Conservation (phyloP, 2,113 vertebrate species). For the Candoia aspera region DNA sequence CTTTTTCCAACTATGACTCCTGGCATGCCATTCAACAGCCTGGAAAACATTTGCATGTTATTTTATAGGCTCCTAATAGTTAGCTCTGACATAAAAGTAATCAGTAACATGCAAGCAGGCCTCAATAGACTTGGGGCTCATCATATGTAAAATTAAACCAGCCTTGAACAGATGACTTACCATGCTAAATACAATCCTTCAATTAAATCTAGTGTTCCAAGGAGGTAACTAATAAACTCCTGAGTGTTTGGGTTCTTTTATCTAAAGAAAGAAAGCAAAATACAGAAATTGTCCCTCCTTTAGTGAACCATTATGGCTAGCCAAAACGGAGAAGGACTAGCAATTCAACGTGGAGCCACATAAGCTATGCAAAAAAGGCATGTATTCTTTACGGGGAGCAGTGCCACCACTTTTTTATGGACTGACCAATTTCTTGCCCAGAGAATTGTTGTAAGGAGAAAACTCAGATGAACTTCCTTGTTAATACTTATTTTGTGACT, state of each 20-base stretch:
- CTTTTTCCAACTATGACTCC: not conserved
- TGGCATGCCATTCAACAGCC: not conserved
- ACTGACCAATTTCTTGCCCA: slow-evolving; percentile 25
- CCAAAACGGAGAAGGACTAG: not conserved
- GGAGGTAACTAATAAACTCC: not conserved
- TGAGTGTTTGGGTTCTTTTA: not conserved
- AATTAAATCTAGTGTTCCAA: not conserved
- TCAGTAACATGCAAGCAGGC: not conserved
- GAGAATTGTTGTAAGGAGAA: not conserved
- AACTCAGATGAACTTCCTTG: slow-evolving; percentile 15
- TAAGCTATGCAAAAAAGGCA: not conserved
- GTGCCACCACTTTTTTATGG: not conserved
- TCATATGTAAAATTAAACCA: not conserved
- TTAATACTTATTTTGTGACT: slow-evolving; percentile 27
- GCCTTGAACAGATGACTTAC: not conserved
- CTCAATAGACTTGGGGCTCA: not conserved
- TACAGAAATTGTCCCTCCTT: not conserved
- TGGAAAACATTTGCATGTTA: not conserved
- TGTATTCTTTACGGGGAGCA: not conserved
- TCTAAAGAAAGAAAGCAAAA: not conserved
- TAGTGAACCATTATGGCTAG: not conserved
- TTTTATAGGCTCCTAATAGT: not conserved
- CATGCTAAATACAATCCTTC: not conserved
- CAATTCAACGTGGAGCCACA: not conserved
- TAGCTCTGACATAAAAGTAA: not conserved